Conservation (phyloP, 1,140 invertebrate genomes). For the Drosophila malerkotliana region DNA sequence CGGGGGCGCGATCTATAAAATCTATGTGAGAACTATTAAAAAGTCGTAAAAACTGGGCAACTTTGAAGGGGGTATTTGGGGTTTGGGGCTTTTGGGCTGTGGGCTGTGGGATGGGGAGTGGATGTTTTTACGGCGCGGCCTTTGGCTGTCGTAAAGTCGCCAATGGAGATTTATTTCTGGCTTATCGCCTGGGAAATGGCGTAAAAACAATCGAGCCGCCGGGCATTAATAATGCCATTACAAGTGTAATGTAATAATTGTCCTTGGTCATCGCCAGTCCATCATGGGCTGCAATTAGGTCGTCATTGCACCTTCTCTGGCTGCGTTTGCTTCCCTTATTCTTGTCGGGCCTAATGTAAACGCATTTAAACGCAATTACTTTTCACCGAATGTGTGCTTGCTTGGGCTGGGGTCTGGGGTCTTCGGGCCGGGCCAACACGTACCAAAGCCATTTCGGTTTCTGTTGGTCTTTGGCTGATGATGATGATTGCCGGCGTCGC, state of each 20-base stretch:
- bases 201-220: slow-evolving; percentile 43
- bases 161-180: slow-evolving; percentile 56
- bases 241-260: slow-evolving; percentile 81
- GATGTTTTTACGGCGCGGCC: slow-evolving; percentile 64
- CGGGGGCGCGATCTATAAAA: slow-evolving; percentile 71
- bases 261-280: slow-evolving; percentile 53
- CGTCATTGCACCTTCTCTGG: slow-evolving; percentile 40
- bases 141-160: slow-evolving; percentile 76
- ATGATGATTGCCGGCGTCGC: slow-evolving; percentile 75
- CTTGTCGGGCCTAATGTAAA: slow-evolving; percentile 69
- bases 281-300: slow-evolving; percentile 42
- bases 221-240: slow-evolving; percentile 78
- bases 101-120: slow-evolving; percentile 21
- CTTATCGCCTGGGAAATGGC: slow-evolving; percentile 55
- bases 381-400: slow-evolving; percentile 63
- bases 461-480: slow-evolving; percentile 58
- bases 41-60: slow-evolving; percentile 71
- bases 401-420: neutral
- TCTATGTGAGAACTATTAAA: slow-evolving; percentile 84
- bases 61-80: slow-evolving; percentile 16
- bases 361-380: slow-evolving; percentile 82
- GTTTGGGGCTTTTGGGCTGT: neutral
- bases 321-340: neutral
- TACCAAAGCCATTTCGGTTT: slow-evolving; percentile 70
- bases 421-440: slow-evolving; percentile 68